Evolutionary conservation across 2,888 invertebrate genomes (phyloP).

Genomic region (Hecatera dysodea): DNA sequence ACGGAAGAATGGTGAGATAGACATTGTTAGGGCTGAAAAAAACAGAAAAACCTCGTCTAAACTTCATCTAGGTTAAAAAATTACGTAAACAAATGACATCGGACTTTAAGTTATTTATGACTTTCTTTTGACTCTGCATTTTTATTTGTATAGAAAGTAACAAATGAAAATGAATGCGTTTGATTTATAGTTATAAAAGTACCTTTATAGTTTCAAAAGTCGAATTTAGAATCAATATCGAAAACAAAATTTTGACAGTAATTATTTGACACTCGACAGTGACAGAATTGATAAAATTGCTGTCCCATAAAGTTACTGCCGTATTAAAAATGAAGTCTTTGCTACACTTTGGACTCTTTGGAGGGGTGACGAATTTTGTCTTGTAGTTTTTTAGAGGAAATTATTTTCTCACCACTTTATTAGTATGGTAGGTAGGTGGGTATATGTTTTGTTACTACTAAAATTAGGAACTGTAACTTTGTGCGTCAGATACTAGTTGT

Average conservation of each 20-base stretch:
- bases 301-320: not conserved
- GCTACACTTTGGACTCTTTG: no score
- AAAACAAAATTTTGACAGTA: conserved; percentile 48
- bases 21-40: conserved; percentile 83
- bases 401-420: no score
- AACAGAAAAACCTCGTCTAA: conserved; percentile 7
- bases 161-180: conserved; percentile 23
- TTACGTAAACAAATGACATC: conserved; percentile 80
- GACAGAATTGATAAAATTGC: no score
- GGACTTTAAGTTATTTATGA: not conserved
- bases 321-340: not conserved
- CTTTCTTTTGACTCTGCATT: not conserved
- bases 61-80: conserved; percentile 73
- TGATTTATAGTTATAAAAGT: not conserved
- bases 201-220: conserved; percentile 57
- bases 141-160: conserved; percentile 10
- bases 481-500: no score
- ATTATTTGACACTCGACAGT: not conserved
- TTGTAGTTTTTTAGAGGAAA: not conserved
- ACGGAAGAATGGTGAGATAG: conserved; percentile 92
- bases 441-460: no score
- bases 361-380: no score
- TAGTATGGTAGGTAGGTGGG: no score
- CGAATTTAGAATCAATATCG: conserved; percentile 26
- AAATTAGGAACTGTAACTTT: no score